Base-by-base conservation (phyloP, 2,888 invertebrate species). In the Phasia obesa region DNA sequence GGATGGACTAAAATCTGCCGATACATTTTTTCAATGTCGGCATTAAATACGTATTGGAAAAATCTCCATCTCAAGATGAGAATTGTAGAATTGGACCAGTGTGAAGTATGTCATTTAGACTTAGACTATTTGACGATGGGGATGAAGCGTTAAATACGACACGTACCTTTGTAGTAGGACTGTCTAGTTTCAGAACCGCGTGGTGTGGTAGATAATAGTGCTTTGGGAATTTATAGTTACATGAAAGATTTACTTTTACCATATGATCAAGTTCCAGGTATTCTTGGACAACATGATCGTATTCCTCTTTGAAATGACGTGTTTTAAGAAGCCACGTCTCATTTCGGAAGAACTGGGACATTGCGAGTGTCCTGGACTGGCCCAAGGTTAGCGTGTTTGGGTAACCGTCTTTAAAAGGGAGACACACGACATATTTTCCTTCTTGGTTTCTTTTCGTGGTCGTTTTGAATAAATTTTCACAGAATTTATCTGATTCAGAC, bases 1-100 rank as follows among this genome's bases (percentile, higher is more conserved):
- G 65, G 47, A 35, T 49, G 31, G 1, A 70, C 31, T 6, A 59
- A 44, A 5, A 60, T 71, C 38, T 60, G 38, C 1, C 51, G 38
- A 25, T 70, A 73, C 42, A 62, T 73, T 11, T 71, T 59, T 17
- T 51, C 35, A 6, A 60, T 51, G 21, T 60, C 71, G 11, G 59
- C n/a, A 19, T 71, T 73, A 17, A 62, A 73, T 2, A 62, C 73
- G 9, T 62, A 73, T 23, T 25, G 25, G 19, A 27, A 31, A 35
- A 73, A 53, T 31, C 62, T 51, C 53, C 73, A 73, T 19, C 60
- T 73, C 73, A 25, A n/a, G 38, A n/a, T n/a, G n/a, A n/a, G n/a
- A n/a, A n/a, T 47, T 71, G 71, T 0, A 71, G 42, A 9, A 71
- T 17, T 2, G 60, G 60, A 23, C 73, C 73, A 15, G 53, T 11